Conservation (phyloP, 2,113 vertebrate genomes). For the Pao palembangensis region DNA sequence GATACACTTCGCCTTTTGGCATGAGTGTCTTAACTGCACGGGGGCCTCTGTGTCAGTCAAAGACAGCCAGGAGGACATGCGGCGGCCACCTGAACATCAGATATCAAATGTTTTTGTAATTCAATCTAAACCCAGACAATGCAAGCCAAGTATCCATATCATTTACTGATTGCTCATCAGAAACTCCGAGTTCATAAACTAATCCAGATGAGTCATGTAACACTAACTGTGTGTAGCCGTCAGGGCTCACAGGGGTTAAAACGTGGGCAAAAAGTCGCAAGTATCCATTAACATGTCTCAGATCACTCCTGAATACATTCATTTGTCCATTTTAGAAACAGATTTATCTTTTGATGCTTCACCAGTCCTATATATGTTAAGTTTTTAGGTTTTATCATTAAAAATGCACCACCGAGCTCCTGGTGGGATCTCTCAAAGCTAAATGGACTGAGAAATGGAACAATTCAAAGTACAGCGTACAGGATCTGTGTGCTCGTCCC, state of each 20-base stretch:
- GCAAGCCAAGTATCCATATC: constrained; percentile 52
- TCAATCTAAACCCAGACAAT: constrained; percentile 54
- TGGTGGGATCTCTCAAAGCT: too few species aligned
- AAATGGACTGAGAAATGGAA: too few species aligned
- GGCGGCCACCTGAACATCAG: constrained; percentile 63
- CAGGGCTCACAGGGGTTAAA: constrained; percentile 1
- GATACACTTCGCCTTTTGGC: constrained; percentile 50
- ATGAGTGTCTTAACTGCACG: constrained; percentile 39
- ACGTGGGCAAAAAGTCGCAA: background rate
- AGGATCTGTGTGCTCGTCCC: too few species aligned
- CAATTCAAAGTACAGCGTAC: too few species aligned
- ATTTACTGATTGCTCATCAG: constrained; percentile 40
- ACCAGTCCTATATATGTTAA: too few species aligned
- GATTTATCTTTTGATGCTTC: too few species aligned
- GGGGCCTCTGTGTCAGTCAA: constrained; percentile 17
- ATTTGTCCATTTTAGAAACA: too few species aligned
- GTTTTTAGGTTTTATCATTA: too few species aligned
- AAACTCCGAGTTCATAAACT: constrained; percentile 42
- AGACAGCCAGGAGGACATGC: constrained; percentile 53
- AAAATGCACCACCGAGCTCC: too few species aligned
- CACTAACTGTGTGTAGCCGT: constrained; percentile 10
- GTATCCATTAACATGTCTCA: background rate
- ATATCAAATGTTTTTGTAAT: constrained; percentile 66
- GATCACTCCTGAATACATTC: background rate
- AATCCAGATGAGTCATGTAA: constrained; percentile 28